phyloP scores from a whole-genome alignment of 2,888 invertebrate genomes.

The Polietes domitor region DNA sequence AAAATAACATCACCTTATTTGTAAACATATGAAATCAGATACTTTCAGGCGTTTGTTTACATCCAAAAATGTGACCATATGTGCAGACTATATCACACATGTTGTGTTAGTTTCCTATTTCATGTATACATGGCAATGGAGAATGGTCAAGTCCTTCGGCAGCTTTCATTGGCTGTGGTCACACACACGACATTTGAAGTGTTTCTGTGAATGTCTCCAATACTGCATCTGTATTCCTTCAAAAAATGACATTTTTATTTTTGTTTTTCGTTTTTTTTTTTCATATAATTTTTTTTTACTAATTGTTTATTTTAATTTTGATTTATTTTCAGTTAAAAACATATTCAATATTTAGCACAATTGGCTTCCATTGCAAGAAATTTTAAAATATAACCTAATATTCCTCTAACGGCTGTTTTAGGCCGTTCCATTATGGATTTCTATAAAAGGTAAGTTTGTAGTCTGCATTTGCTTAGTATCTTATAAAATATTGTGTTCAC shows the following conservation, averaged over 20 bases:
- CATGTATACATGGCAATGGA: background rate
- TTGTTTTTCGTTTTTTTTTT: background rate
- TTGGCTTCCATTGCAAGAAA: conserved; percentile 29
- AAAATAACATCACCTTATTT: background rate
- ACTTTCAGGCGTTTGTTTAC: conserved; percentile 24
- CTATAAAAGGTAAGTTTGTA: conserved; percentile 72
- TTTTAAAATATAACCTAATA: conserved; percentile 13
- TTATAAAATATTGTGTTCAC: background rate
- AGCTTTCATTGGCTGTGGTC: conserved; percentile 21
- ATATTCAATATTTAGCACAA: conserved; percentile 32
- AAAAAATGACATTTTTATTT: background rate
- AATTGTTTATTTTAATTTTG: conserved; percentile 50
- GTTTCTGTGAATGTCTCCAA: background rate
- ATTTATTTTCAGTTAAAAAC: conserved; percentile 66
- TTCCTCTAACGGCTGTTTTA: conserved; percentile 69
- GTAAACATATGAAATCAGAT: conserved; percentile 44
- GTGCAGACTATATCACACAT: background rate
- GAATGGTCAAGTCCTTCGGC: background rate
- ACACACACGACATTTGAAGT: background rate
- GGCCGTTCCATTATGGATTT: conserved; percentile 77
- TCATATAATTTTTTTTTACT: conserved; percentile 51
- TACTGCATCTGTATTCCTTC: conserved; percentile 20
- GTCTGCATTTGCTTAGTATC: background rate
- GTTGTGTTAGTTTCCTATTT: background rate
- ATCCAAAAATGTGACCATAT: conserved; percentile 49